phyloP scores from a whole-genome alignment of 35 echinoderm and acorn worm genomes.

The Diadema setosum region DNA sequence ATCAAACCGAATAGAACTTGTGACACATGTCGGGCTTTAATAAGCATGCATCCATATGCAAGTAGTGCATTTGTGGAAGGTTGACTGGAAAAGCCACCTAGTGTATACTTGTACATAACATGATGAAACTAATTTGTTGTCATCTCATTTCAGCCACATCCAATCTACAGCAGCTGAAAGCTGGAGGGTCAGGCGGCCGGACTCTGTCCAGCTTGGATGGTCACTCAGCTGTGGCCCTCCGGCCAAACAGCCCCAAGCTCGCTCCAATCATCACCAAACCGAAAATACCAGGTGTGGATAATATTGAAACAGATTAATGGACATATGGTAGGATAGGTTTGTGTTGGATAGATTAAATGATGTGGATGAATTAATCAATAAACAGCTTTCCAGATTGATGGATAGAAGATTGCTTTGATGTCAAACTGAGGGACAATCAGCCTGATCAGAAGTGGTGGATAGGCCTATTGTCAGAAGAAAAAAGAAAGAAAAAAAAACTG shows the following conservation, averaged over 20 bases:
- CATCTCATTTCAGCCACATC: too few relatives aligned
- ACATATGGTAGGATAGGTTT: neutral
- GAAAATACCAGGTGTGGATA: neutral
- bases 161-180: neutral
- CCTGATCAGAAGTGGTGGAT: neutral
- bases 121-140: too few relatives aligned
- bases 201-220: neutral
- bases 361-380: neutral
- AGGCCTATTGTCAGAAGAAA: neutral
- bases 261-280: neutral
- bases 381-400: neutral
- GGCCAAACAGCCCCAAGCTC: constrained; percentile 1
- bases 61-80: too few relatives aligned
- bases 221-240: neutral
- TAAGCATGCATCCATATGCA: too few relatives aligned
- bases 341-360: neutral
- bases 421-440: neutral
- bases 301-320: neutral
- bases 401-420: neutral
- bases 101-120: too few relatives aligned
- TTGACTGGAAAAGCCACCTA: too few relatives aligned
- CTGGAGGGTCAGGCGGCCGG: neutral
- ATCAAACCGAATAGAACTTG: too few relatives aligned
- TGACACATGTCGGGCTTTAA: too few relatives aligned
- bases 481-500: neutral